A percentile compares a stretch with the other conserved stretches of the same genome.
Evolutionary conservation across 2,113 vertebrate species (phyloP).

Genomic region (Aspidoscelis tigris): DNA sequence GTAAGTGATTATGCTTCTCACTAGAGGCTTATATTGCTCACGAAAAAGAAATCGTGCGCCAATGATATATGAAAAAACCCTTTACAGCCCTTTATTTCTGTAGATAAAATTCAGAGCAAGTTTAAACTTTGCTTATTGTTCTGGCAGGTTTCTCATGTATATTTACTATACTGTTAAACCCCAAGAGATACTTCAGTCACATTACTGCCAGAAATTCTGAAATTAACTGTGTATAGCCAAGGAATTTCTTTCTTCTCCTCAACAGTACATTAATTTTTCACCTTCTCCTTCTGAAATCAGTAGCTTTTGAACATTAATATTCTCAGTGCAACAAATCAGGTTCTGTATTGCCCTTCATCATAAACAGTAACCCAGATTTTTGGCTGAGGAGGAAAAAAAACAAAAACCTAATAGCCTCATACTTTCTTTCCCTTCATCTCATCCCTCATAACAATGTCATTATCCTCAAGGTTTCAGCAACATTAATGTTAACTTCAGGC

Average conservation of each 20-base stretch:
- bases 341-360: constrained; percentile 21
- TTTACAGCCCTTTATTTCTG: constrained; percentile 21
- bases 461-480: background rate
- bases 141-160: constrained; percentile 32
- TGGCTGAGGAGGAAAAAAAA: too few species aligned
- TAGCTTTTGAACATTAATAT: constrained; percentile 36
- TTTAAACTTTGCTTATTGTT: constrained; percentile 31
- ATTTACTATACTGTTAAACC: constrained; percentile 35
- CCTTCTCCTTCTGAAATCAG: constrained; percentile 25
- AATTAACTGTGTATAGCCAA: constrained; percentile 44
- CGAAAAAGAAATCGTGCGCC: background rate
- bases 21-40: constrained; percentile 6
- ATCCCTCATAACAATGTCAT: background rate
- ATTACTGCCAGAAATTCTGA: constrained; percentile 41
- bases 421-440: background rate
- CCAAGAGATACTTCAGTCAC: constrained; percentile 34
- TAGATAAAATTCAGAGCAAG: constrained; percentile 31
- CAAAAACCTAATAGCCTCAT: background rate
- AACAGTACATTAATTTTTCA: constrained; percentile 44
- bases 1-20: constrained; percentile 20
- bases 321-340: constrained; percentile 38
- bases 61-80: constrained; percentile 2
- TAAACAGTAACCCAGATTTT: constrained; percentile 6
- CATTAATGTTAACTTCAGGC: background rate
- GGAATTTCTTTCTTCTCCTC: constrained; percentile 30